A percentile compares a stretch with the other conserved stretches of the same genome.
Evolutionary conservation across 2,797 vertebrate genomes (phyloP).

Genomic region (Percopsis omiscomaycus): DNA sequence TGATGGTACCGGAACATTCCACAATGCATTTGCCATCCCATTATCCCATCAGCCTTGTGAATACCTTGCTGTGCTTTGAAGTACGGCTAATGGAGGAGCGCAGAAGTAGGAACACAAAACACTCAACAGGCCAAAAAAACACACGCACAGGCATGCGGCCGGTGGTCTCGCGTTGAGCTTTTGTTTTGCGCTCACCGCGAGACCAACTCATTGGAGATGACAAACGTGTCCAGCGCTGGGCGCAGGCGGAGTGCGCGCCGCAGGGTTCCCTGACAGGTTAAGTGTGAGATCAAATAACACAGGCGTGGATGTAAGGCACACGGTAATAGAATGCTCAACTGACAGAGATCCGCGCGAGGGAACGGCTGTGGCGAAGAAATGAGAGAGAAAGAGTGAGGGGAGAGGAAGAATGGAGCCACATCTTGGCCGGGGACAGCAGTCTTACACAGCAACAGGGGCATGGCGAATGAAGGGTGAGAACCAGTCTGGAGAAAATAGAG

Average conservation of each 20-base stretch:
- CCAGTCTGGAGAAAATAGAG: conserved; percentile 12
- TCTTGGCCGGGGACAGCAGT: conserved; percentile 40
- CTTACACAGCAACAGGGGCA: conserved; percentile 45
- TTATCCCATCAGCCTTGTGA: conserved; percentile 33
- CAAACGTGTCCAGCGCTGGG: conserved; percentile 45
- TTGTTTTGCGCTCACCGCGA: conserved; percentile 38
- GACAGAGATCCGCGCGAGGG: conserved; percentile 52
- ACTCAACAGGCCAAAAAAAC: too few relatives aligned
- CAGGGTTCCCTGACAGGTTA: conserved; percentile 42
- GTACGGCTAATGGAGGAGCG: conserved; percentile 55
- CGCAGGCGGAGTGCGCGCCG: conserved; percentile 46
- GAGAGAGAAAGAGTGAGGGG: conserved; percentile 1
- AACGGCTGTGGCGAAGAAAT: conserved; percentile 50
- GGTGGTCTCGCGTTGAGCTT: conserved; percentile 25
- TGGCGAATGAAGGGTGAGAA: conserved; percentile 55
- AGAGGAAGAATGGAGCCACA: conserved; percentile 14
- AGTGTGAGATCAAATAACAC: conserved; percentile 62
- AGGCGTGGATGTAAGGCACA: not conserved
- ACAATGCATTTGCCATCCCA: conserved; percentile 23
- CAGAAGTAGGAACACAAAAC: conserved; percentile 38
- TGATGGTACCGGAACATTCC: conserved; percentile 34
- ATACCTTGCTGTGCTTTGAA: conserved; percentile 47
- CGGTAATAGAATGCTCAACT: conserved; percentile 59
- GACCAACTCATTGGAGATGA: conserved; percentile 55
- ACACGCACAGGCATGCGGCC: conserved; percentile 15